These are phyloP conservation scores for Cephalopholis sonnerati DNA, from an alignment of 2,113 vertebrate species.

Conservation along the genomic window DNA sequence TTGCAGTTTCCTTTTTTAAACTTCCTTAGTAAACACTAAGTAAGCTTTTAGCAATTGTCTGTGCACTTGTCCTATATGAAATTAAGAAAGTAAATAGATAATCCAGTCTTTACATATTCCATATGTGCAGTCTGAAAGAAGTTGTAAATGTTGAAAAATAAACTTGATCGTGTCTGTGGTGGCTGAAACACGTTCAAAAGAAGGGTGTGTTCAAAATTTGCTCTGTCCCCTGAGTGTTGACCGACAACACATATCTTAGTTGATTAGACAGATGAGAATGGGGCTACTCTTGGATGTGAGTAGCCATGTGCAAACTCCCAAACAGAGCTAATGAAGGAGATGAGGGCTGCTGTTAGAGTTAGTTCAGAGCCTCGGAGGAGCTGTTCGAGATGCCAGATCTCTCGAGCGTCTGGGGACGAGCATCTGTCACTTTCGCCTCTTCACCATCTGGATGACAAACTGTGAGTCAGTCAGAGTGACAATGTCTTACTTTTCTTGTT, in stretches of 20 bases:
- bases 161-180: neutral
- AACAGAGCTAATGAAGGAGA: slow-evolving; percentile 68
- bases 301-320: slow-evolving; percentile 68
- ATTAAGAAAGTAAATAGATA: too few species aligned
- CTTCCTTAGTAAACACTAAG: neutral
- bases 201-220: slow-evolving; percentile 10
- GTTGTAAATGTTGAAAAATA: neutral
- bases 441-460: slow-evolving; percentile 66
- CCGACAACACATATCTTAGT: slow-evolving; percentile 25
- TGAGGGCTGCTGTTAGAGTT: slow-evolving; percentile 42
- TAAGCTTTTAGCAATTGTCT: neutral
- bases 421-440: slow-evolving; percentile 66
- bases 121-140: neutral
- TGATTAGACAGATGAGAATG: slow-evolving; percentile 49
- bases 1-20: neutral
- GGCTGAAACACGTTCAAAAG: neutral
- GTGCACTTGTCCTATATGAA: too few species aligned
- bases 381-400: slow-evolving; percentile 42
- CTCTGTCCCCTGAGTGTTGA: slow-evolving; percentile 30
- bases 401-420: slow-evolving; percentile 59
- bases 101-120: too few species aligned
- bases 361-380: slow-evolving; percentile 59
- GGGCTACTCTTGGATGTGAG: slow-evolving; percentile 43
- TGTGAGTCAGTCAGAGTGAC: slow-evolving; percentile 25
- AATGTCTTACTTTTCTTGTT: slow-evolving; percentile 11